Base-by-base conservation (phyloP, 1,140 invertebrate genomes). In the Drosophila jambulina region DNA sequence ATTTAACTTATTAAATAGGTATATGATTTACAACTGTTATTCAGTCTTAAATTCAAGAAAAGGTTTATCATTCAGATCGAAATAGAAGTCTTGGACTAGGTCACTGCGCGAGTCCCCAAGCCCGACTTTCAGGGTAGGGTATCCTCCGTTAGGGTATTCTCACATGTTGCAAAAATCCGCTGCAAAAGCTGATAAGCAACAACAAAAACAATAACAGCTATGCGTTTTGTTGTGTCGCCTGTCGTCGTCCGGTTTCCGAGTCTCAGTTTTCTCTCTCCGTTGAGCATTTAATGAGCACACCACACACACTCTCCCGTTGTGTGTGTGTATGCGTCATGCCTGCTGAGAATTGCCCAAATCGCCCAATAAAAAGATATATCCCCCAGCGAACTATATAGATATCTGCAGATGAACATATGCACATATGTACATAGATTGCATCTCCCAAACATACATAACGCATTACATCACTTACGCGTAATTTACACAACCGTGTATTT, bases 171-270 rank as follows among this genome's bases (percentile, higher is more conserved):
- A 3, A 61, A 56, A 56, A 75, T 21, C 10, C 43, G 23, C 56
- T 59, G 36, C 19, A 34, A 49, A 63, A 56, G 43, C 15, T 65
- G 60, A 76, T 74, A 78, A 61, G 25, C 68, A 57, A 57, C 42
- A 49, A 56, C 40, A 63, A 70, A n/a, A 67, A 48, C 57, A 72
- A 71, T 40, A 76, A 57, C 19, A 68, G 21, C 42, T 27, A 34
- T 69, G 51, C 42, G 36, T 69, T 65, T 48, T 51, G 82, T 77
- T 71, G 59, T 48, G 59, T 65, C 19, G 64, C 25, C 46, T 49
- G 76, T 82, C 75, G 83, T 86, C 75, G 83, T 86, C 83, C 83
- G 83, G 83, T 76, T 75, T 75, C 72, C 38, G 49, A 46, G 58
- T 54, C 36, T 56, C 59, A 43, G 70, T 72, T 74, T 60, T 58